A percentile compares a stretch with the other conserved stretches of the same genome.
phyloP scores from a whole-genome alignment of 2,113 vertebrate genomes.

The Nansenia antarctica region DNA sequence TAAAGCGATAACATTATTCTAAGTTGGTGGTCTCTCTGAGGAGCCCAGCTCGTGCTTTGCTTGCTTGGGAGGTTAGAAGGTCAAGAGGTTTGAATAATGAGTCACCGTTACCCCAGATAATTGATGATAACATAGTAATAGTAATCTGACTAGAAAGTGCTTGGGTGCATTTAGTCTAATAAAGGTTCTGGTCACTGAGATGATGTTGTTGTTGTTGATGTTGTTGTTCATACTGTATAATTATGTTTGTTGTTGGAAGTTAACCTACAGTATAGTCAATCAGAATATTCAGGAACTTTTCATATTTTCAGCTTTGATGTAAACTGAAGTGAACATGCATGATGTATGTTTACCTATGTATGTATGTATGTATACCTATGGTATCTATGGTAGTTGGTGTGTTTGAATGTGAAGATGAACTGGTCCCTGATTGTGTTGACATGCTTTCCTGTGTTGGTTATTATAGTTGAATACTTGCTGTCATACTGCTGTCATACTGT shows the following conservation, averaged over 20 bases:
- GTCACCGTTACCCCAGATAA: background rate
- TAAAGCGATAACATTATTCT: background rate
- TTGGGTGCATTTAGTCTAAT: background rate
- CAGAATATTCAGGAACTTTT: background rate
- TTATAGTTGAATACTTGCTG: background rate
- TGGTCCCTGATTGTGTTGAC: too few relatives aligned
- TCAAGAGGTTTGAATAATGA: background rate
- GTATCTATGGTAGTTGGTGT: too few relatives aligned
- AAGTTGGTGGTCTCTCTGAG: constrained; percentile 11
- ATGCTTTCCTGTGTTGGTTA: too few relatives aligned
- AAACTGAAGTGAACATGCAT: too few relatives aligned
- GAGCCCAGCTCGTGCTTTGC: constrained; percentile 9
- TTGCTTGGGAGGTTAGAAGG: background rate
- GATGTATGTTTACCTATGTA: background rate
- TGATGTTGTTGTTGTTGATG: background rate
- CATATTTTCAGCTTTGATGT: background rate
- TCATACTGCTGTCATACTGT: background rate
- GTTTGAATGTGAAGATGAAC: background rate
- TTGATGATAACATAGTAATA: too few relatives aligned
- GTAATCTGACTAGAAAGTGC: background rate
- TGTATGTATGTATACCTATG: background rate
- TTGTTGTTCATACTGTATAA: background rate
- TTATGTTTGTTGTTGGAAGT: background rate
- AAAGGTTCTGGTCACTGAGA: background rate
- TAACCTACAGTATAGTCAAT: background rate